A percentile compares a stretch with the other conserved stretches of the same genome.
Conservation (phyloP, 1,140 invertebrate genomes). For the Formica exsecta region DNA sequence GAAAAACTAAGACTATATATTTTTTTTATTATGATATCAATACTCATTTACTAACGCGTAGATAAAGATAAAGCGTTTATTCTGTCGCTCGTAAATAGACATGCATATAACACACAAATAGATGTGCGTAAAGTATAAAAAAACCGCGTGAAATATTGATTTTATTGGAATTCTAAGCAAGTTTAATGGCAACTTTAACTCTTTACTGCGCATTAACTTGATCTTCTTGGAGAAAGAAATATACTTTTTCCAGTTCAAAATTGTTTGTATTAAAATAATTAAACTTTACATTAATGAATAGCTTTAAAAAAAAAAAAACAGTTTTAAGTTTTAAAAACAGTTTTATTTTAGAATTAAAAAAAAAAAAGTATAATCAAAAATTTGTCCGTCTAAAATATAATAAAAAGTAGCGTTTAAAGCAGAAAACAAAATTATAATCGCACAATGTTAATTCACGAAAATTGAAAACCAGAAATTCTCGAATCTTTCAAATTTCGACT, state of each 20-base stretch:
- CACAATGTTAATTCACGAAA: slow-evolving; percentile 1
- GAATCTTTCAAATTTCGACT: slow-evolving; percentile 35
- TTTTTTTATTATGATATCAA: background rate
- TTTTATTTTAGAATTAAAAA: background rate
- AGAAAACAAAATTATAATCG: background rate
- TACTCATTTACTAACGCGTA: background rate
- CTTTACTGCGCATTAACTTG: slow-evolving; percentile 15
- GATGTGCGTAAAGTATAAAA: slow-evolving; percentile 25
- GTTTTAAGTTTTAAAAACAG: too few species aligned
- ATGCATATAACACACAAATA: background rate
- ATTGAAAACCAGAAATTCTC: background rate
- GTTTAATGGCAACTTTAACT: slow-evolving; percentile 2
- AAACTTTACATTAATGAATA: slow-evolving; percentile 1
- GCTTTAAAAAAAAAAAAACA: background rate
- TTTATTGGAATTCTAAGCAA: slow-evolving; percentile 9
- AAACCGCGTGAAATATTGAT: slow-evolving; percentile 29
- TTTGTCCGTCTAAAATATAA: background rate
- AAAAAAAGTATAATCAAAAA: background rate
- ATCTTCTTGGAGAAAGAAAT: slow-evolving; percentile 11
- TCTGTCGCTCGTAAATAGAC: background rate
- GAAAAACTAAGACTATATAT: too few species aligned
- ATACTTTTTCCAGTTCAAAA: background rate
- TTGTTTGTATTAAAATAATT: slow-evolving; percentile 23
- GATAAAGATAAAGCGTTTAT: background rate
- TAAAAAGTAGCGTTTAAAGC: background rate